These are phyloP conservation scores for Myrmecophaga tridactyla DNA, from an alignment of 2,113 vertebrate genomes.

Conservation along the genomic window DNA sequence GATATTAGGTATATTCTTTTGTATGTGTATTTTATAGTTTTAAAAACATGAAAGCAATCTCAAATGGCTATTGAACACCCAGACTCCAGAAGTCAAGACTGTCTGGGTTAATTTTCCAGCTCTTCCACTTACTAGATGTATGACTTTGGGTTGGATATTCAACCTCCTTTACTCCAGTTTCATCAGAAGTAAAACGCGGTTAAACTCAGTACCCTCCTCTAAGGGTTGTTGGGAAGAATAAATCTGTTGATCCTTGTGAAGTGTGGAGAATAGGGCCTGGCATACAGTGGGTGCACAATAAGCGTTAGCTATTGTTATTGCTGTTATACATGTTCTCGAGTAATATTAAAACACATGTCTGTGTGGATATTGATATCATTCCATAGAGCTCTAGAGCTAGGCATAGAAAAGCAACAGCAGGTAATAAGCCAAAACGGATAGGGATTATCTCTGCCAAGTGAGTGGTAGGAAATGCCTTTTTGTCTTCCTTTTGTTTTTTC, in stretches of 20 bases:
- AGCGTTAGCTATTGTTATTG: neutral
- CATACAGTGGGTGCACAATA: neutral
- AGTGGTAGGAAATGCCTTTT: neutral
- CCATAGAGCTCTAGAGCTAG: neutral
- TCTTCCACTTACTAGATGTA: conserved; percentile 20
- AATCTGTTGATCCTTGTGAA: neutral
- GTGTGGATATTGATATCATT: neutral
- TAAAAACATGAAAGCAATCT: neutral
- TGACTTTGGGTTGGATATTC: conserved; percentile 16
- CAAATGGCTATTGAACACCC: neutral
- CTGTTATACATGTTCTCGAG: conserved; percentile 5
- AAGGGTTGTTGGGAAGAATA: neutral
- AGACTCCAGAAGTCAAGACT: conserved; percentile 35
- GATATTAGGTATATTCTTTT: neutral
- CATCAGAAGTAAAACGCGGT: conserved; percentile 17
- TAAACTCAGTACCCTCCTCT: neutral
- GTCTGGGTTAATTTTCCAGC: neutral
- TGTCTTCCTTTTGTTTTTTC: conserved; percentile 13
- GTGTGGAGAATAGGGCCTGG: neutral
- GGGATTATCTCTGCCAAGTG: neutral
- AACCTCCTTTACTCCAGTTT: neutral
- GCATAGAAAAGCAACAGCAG: neutral
- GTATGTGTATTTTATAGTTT: neutral
- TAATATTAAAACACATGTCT: neutral
- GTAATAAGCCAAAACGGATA: neutral